Conservation (phyloP, 2,113 vertebrate genomes). For the Parus major region DNA sequence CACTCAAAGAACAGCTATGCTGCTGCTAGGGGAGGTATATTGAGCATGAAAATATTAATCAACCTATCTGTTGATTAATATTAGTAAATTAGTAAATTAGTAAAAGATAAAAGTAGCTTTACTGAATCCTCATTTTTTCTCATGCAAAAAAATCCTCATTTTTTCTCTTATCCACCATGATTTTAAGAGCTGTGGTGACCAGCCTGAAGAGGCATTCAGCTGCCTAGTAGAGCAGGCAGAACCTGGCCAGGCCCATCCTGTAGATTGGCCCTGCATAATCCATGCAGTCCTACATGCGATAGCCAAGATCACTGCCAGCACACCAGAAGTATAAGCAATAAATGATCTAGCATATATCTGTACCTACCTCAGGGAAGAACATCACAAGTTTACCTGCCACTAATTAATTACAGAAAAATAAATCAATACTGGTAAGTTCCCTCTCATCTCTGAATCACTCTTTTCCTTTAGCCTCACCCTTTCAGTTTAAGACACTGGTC, state of each 20-base stretch:
- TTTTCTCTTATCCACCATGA: background rate
- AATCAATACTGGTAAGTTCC: background rate
- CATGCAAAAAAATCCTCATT: background rate
- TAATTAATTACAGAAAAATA: background rate
- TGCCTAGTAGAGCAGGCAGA: background rate
- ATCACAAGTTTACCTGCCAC: background rate
- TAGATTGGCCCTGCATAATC: background rate
- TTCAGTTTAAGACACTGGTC: background rate
- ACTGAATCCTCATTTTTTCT: background rate
- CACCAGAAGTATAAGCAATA: background rate
- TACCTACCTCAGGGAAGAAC: background rate
- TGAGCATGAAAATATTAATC: background rate
- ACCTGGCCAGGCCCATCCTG: background rate
- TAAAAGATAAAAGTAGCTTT: background rate
- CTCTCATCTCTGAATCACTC: background rate
- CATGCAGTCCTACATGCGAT: fast-evolving
- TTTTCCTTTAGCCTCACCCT: background rate
- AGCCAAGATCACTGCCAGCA: fast-evolving
- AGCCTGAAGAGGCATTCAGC: background rate
- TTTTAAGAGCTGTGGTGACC: background rate
- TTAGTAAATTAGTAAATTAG: no score
- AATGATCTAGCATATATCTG: background rate
- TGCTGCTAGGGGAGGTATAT: background rate
- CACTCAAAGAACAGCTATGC: background rate
- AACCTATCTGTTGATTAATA: no score